Base-by-base conservation (phyloP, 2,797 vertebrate species). In the Spizella passerina region DNA sequence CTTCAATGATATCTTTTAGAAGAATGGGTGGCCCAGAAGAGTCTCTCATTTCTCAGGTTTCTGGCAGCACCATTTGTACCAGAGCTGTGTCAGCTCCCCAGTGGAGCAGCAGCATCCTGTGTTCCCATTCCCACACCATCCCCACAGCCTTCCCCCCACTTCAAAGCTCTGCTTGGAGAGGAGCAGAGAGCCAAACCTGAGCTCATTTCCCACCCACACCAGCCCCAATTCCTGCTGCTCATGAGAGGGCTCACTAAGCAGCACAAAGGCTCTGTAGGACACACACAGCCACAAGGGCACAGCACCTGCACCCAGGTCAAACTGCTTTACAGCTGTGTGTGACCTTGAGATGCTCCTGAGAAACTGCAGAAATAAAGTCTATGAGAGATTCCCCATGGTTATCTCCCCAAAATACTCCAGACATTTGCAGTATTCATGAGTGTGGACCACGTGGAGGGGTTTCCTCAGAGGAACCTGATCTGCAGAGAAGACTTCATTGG, bases 251-350 rank as follows among this genome's bases (percentile, higher is more conserved):
- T 84, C 34, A 10, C 19, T 21, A 53, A 81, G 50, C 92, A 86
- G 77, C 70, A 53, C 65, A 43, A 60, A 77, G 83, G 29, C 66
- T 44, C 66, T 27, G 65, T 11, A 61, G 13, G 22, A 49, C 32
- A 60, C 39, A 70, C 0, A 0, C 10, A 47, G 81, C 64, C 70
- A 49, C 39, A 9, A 81, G 44, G 55, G 69, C 38, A 80, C 63
- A 70, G 89, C 59, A 26, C 1, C 4, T 55, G 64, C 36, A 64
- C 6, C 44, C 68, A 38, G 60, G 32, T 24, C 7, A 2, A 34
- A 68, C 21, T 0, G 0, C 73, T 61, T 39, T 5, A 68, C 4
- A 4, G 4, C 3, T 13, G 1, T 3, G 2, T 5, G 57, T 56
- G 72, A 83, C 73, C 72, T 71, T 86, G 82, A 41, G 60, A 64